Base-by-base conservation (phyloP, 1,140 invertebrate genomes). In the Drosophila repletoides region DNA sequence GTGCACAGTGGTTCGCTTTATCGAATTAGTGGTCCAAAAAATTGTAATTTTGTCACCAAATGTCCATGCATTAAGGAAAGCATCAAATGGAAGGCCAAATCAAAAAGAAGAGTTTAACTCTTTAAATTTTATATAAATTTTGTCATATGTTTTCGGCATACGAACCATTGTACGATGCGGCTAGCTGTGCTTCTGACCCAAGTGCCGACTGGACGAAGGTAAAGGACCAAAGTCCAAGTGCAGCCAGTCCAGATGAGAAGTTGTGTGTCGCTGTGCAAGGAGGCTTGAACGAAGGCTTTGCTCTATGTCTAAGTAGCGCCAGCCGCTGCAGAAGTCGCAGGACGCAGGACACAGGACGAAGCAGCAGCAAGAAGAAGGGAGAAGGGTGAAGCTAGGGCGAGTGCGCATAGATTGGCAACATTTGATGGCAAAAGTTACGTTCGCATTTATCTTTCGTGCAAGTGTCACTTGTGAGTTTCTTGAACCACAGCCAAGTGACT, bases 391-490 rank as follows among this genome's bases (percentile, higher is more conserved):
- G 22, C 22, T 31, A 24, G 12, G 38, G n/a, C 59, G 56, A 73
- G 59, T 51, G 53, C 46, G 26, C 65, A 59, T 71, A 72, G 80
- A 86, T 86, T 86, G 80, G 81, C 81, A 86, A 87, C 81, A 86
- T 87, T 87, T 86, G 81, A 86, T 86, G 80, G 80, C 68, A 67
- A 76, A 86, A 86, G 81, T 86, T 86, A 80, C 72, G 68, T 75
- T 86, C 72, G 60, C 81, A 86, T 86, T 86, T 86, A 80, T 87
- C 80, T 86, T 80, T 86, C 60, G 56, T 76, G 75, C 72, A 84
- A 75, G 77, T 83, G 79, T 83, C 77, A 74, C 79, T 87, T 87
- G 81, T 66, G 81, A 80, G 72, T 86, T 86, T 80, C 72, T 86
- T 87, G 76, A 86, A 86, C 81, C 80, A 58, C 75, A 76, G 81